Evolutionary conservation across 2,797 vertebrate genomes (phyloP), one percentile per base, ranked within the genome.

Genomic region (Rhyacichthys aspro): DNA sequence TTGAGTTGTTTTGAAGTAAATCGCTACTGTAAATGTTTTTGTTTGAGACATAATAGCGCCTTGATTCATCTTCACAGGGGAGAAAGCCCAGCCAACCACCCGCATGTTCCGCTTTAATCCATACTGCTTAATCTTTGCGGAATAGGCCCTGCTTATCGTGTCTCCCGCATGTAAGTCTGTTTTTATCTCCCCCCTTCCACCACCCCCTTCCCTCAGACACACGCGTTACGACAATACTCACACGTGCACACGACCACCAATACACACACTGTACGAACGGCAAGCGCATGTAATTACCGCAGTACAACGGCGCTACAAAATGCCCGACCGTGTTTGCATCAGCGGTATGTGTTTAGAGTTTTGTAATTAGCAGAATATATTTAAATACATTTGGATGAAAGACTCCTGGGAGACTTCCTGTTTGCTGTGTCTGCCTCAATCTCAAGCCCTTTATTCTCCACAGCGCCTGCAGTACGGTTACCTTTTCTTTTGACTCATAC

Each of bases 351-450:
- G 86, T 90, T 90, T 85, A 89, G 84, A 90, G 87, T 89, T 91
- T 90, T 91, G 90, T 91, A 92, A 92, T 92, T 91, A 90, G 86
- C 89, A 85, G 90, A 91, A 91, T 91, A 90, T 77, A 91, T 91
- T 91, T 91, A 90, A 92, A 91, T 90, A 91, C 88, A 92, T 90
- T 88, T 89, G 83, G 82, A 80, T 75, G 73, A 79, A 87, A 83
- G 74, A 79, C 79, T 86, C 87, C 84, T 81, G 67, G 82, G 88
- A 89, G 84, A 82, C 60, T 81, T 88, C 78, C 69, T 85, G 82
- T 85, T 82, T 84, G 81, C 81, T 59, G 70, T 74, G 79, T 86
- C 86, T 84, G 83, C 82, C 79, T 84, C 74, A 70, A 82, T 86
- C 79, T 82, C 72, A 65, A 53, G 33, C 74, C 79, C 73, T 87